Base-by-base conservation (phyloP, 2,888 invertebrate species). In the Drosophila mimica region DNA sequence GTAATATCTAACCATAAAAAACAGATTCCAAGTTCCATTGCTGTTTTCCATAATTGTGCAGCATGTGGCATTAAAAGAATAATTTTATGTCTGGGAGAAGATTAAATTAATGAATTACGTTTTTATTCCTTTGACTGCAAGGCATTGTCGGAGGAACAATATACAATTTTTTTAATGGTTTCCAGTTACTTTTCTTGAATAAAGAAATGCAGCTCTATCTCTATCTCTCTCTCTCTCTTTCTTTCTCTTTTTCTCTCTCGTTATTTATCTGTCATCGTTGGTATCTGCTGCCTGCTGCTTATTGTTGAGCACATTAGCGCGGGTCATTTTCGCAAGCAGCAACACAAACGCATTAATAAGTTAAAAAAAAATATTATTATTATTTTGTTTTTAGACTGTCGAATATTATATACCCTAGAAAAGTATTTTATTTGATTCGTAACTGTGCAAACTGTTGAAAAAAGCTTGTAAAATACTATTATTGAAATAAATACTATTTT, bases 261-360 rank as follows among this genome's bases (percentile, higher is more conserved):
- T 36, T 67, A 17, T 34, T 51, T 38, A 20, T 30, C 8, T 33
- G 7, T 36, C 13, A 30, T 3, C 36, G 4, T 46, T 13, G 49
- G 15, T 28, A 1, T 25, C 25, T 40, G 28, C 28, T 46, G 38
- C 65, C 66, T 70, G 70, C 58, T 88, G 61, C 68, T 69, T 68
- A 81, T 70, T 75, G 69, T 62, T 53, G 59, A 66, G 58, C 70
- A 82, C 86, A 89, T 88, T 85, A 90, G 77, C 74, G 77, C 65
- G 83, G 88, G 81, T 85, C 86, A 85, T 85, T 85, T 90, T 88
- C 83, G 70, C 66, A 70, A 74, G 69, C 65, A 73, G 68, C 70
- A 52, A 62, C 56, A 68, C 63, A 74, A 84, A 66, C 62, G 85
- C 82, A 76, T 84, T 74, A 79, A 84, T 74, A 88, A 72, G 70